phyloP scores from a whole-genome alignment of 1,140 invertebrate species.

The Neodiprion pinetum region DNA sequence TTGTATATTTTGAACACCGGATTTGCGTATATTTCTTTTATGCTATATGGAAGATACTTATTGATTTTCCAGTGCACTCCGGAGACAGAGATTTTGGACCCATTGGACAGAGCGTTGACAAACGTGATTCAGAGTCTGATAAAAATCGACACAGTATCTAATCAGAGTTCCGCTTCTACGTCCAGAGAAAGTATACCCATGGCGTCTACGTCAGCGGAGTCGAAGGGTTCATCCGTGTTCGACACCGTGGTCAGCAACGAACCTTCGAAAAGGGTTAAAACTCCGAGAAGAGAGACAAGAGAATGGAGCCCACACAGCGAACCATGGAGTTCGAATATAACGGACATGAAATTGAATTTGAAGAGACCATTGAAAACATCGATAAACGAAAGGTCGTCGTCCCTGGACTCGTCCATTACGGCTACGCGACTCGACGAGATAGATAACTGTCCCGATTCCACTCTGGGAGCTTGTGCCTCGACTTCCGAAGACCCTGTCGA shows the following conservation, averaged over 20 bases:
- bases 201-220: neutral
- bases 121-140: constrained; percentile 56
- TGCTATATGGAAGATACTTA: neutral
- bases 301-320: constrained; percentile 13
- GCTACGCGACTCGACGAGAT: too few species aligned
- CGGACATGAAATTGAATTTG: neutral
- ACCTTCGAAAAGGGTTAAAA: neutral
- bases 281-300: neutral
- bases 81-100: constrained; percentile 38
- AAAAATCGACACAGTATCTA: constrained; percentile 33
- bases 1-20: neutral
- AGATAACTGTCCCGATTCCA: too few species aligned
- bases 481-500: too few species aligned
- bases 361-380: neutral
- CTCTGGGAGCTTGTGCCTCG: too few species aligned
- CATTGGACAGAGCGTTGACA: constrained; percentile 52
- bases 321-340: constrained; percentile 1
- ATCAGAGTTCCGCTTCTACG: constrained; percentile 1
- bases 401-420: neutral
- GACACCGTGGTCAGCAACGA: neutral
- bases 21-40: neutral
- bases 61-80: constrained; percentile 13
- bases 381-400: neutral
- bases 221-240: neutral
- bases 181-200: constrained; percentile 8